Percentiles rank a stretch among this genome's conserved stretches.
Conservation (phyloP, 2,113 vertebrate genomes). For the Oriolus oriolus region DNA sequence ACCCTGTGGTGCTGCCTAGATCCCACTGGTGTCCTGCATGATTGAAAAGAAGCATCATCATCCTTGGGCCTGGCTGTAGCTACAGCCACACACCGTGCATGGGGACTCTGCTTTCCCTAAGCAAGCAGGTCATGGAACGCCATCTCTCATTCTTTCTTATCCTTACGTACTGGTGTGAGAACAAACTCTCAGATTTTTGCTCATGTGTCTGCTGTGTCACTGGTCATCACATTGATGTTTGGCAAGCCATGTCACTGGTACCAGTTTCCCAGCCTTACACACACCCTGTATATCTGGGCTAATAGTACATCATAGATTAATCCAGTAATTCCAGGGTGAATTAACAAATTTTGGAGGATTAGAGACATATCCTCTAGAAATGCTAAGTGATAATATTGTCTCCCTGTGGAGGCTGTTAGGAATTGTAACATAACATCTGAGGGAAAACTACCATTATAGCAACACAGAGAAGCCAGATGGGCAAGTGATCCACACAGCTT, state of each 20-base stretch:
- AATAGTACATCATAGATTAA: neutral
- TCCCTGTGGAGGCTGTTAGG: constrained; percentile 1
- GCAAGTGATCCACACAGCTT: constrained; percentile 2
- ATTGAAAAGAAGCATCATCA: neutral
- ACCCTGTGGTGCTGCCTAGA: neutral
- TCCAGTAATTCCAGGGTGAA: neutral
- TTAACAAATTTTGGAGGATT: neutral
- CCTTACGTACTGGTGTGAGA: neutral
- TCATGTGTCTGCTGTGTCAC: accelerated
- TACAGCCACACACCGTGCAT: neutral
- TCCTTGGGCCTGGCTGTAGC: neutral
- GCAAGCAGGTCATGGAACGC: neutral
- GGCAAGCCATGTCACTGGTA: neutral
- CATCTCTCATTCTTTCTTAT: neutral
- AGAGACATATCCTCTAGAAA: neutral
- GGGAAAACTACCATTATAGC: neutral
- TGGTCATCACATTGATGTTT: neutral
- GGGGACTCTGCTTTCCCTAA: neutral
- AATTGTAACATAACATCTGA: constrained; percentile 10
- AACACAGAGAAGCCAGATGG: neutral
- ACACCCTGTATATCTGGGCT: neutral
- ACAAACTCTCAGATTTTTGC: neutral
- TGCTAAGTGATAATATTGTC: neutral
- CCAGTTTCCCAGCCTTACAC: neutral
- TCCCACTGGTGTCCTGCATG: neutral